Percentiles rank a stretch among this genome's conserved stretches.
These are phyloP conservation scores for Scomberomorus guttatus DNA, from an alignment of 2,797 vertebrate species.

Conservation along the genomic window DNA sequence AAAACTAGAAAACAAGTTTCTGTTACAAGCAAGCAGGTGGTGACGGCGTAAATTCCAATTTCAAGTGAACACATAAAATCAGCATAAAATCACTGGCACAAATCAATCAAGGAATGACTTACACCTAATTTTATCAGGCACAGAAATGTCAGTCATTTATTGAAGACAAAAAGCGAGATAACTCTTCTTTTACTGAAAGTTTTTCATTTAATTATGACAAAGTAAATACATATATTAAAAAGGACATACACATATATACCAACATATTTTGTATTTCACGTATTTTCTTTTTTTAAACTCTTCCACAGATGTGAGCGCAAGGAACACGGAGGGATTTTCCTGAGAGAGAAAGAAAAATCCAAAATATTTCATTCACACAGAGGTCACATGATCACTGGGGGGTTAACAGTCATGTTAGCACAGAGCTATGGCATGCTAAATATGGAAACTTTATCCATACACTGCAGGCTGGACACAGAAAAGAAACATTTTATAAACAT, in stretches of 20 bases:
- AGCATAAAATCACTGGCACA: too few species aligned
- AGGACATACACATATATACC: background rate
- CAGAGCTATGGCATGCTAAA: conserved; percentile 42
- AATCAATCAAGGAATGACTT: too few species aligned
- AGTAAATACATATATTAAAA: background rate
- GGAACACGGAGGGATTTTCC: background rate
- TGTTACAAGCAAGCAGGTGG: too few species aligned
- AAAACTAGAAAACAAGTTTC: too few species aligned
- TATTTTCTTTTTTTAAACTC: background rate
- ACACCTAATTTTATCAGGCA: too few species aligned
- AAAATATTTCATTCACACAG: conserved; percentile 9
- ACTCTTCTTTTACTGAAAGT: background rate
- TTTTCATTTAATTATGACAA: conserved; percentile 3
- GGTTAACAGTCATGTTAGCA: background rate
- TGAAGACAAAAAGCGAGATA: background rate
- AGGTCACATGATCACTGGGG: conserved; percentile 15
- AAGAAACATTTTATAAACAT: conserved; percentile 33
- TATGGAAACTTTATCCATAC: conserved; percentile 21
- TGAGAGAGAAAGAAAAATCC: conserved; percentile 12
- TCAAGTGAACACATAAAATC: too few species aligned
- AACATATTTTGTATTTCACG: background rate
- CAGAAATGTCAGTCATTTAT: too few species aligned
- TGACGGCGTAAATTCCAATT: too few species aligned
- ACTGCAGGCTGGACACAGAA: conserved; percentile 23
- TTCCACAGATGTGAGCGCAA: background rate